Evolutionary conservation across 2,888 invertebrate species (phyloP).

Genomic region (Chrysotoxum bicinctum): DNA sequence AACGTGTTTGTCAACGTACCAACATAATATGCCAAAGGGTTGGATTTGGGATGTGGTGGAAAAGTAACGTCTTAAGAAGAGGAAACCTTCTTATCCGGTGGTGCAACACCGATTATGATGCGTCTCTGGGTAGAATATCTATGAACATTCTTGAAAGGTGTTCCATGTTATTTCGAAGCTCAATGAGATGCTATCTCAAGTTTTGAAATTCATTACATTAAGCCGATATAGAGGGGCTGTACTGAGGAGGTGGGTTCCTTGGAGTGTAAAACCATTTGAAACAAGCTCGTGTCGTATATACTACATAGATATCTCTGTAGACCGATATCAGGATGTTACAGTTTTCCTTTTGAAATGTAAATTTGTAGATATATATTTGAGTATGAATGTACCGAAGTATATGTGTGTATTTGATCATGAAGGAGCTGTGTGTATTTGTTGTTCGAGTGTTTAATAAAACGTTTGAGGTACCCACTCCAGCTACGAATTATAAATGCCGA

Average conservation of each 20-base stretch:
- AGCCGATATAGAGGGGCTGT: not conserved
- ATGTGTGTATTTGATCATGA: not conserved
- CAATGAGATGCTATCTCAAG: constrained; percentile 41
- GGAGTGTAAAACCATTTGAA: constrained; percentile 25
- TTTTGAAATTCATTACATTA: constrained; percentile 66
- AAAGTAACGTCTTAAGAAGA: constrained; percentile 29
- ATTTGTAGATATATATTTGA: constrained; percentile 3
- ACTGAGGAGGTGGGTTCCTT: not conserved
- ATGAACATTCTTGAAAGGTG: constrained; percentile 65
- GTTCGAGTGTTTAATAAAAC: constrained; percentile 71
- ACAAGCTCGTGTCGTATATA: not conserved
- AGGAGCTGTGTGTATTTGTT: not conserved
- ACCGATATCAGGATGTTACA: constrained; percentile 63
- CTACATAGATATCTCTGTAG: not conserved
- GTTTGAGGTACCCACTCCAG: constrained; percentile 72
- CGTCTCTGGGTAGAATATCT: constrained; percentile 26
- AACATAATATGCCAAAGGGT: constrained; percentile 44
- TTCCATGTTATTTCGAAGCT: constrained; percentile 58
- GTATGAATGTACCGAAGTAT: not conserved
- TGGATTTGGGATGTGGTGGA: constrained; percentile 36
- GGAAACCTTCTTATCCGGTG: constrained; percentile 45
- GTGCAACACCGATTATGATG: constrained; percentile 66
- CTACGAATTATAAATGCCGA: constrained; percentile 70
- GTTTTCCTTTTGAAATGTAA: constrained; percentile 69
- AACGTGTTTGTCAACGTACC: constrained; percentile 21